Conservation (phyloP, 2,113 vertebrate genomes). For the Psophia crepitans region DNA sequence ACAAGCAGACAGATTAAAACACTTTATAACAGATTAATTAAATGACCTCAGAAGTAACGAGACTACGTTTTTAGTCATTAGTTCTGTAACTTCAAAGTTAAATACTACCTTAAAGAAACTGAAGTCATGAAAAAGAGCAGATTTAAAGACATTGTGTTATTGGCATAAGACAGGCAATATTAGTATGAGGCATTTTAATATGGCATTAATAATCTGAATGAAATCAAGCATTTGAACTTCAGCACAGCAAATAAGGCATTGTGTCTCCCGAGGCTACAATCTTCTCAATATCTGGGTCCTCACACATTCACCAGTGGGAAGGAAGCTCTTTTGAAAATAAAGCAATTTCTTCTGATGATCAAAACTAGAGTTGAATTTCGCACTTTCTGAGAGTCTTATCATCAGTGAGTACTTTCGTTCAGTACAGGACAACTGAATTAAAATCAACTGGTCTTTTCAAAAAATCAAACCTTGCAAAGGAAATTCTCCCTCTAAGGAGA, state of each 20-base stretch:
- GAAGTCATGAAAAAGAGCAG: background rate
- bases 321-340: background rate
- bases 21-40: background rate
- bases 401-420: background rate
- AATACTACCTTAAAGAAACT: background rate
- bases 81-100: background rate
- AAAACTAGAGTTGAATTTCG: background rate
- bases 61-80: background rate
- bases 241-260: background rate
- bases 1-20: background rate
- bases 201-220: background rate
- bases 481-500: background rate
- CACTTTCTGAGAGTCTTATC: background rate
- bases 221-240: background rate
- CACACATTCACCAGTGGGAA: background rate
- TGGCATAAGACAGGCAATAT: background rate
- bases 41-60: background rate
- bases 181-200: background rate
- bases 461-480: background rate
- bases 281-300: background rate
- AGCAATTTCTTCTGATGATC: background rate
- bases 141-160: background rate
- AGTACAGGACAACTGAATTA: background rate
- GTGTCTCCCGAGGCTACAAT: background rate
- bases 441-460: background rate